A percentile compares a stretch with the other conserved stretches of the same genome.
Evolutionary conservation across 2,113 vertebrate genomes (phyloP).

Genomic region (Erpornis zantholeuca): DNA sequence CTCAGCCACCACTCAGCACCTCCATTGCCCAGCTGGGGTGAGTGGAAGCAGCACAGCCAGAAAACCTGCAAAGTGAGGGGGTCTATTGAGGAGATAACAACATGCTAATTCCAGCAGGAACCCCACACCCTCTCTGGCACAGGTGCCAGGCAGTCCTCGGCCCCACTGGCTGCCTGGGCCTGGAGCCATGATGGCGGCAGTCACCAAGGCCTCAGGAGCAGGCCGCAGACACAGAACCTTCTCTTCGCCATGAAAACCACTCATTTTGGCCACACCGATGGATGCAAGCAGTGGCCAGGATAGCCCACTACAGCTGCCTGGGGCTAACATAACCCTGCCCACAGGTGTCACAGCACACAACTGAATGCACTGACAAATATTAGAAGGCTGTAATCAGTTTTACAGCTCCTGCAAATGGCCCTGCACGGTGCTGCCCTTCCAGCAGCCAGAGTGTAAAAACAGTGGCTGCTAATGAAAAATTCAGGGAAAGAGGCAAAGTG

Average conservation of each 20-base stretch:
- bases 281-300: not conserved
- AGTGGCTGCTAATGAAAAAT: not conserved
- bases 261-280: not conserved
- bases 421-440: fast-evolving
- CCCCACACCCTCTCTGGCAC: not conserved
- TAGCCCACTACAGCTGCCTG: fast-evolving
- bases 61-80: not conserved
- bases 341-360: not conserved
- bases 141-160: not conserved
- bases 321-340: not conserved
- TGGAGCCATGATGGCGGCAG: fast-evolving
- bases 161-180: not conserved
- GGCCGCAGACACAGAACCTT: not conserved
- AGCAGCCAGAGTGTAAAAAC: not conserved
- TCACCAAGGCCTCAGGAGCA: too few species aligned
- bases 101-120: not conserved
- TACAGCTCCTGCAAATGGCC: not conserved
- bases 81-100: fast-evolving
- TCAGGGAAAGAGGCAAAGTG: not conserved
- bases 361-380: fast-evolving
- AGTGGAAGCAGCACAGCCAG: not conserved
- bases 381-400: not conserved
- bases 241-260: not conserved
- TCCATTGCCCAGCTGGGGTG: fast-evolving
- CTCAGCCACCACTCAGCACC: fast-evolving